Conservation (phyloP, 2,113 vertebrate genomes). For the Sphyrna mokarran region DNA sequence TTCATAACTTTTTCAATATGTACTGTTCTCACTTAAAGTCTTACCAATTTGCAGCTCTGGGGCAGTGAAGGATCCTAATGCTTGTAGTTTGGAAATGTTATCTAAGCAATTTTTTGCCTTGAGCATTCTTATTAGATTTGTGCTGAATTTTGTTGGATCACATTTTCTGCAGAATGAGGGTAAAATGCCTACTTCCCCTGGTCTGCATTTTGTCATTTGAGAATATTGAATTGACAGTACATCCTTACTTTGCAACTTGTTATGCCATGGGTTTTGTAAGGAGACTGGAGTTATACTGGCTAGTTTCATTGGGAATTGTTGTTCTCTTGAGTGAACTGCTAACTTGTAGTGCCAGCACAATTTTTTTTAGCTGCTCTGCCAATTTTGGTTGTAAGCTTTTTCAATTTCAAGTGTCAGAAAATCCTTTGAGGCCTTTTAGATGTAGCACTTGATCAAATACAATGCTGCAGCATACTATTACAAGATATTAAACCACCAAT, state of each 20-base stretch:
- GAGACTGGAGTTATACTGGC: not conserved
- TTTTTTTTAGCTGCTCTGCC: not conserved
- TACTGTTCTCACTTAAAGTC: no score
- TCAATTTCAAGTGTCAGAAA: not conserved
- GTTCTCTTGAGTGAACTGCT: not conserved
- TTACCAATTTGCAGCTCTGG: no score
- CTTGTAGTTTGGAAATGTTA: not conserved
- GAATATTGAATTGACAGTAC: not conserved
- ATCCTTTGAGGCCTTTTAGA: not conserved
- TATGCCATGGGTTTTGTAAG: not conserved
- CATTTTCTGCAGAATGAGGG: not conserved
- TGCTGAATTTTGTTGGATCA: not conserved
- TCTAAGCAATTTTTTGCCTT: not conserved
- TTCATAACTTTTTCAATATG: no score
- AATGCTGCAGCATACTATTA: not conserved
- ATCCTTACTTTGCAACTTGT: not conserved
- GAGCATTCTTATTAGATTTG: no score
- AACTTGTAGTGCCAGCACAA: no score
- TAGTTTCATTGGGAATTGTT: not conserved
- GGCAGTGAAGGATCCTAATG: not conserved
- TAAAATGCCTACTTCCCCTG: not conserved
- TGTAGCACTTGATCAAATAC: not conserved
- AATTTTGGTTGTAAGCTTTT: not conserved
- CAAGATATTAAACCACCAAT: not conserved
- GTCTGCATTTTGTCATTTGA: not conserved